Percentiles rank a stretch among this genome's conserved stretches.
Conservation (phyloP, 2,113 vertebrate species). For the Saguinus imperator region DNA sequence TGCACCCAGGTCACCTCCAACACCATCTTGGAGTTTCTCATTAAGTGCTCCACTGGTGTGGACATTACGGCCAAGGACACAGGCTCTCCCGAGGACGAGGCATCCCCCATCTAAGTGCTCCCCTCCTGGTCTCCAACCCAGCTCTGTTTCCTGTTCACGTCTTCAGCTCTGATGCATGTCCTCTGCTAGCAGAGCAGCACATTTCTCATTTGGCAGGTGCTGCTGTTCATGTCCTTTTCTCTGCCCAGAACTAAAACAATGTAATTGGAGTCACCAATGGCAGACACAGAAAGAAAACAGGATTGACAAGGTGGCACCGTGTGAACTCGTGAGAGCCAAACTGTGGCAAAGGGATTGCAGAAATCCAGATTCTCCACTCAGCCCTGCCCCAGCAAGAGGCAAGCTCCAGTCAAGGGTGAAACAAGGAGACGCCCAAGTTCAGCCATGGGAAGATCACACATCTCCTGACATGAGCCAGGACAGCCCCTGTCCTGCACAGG, state of each 20-base stretch:
- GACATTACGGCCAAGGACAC: background rate
- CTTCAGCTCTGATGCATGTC: background rate
- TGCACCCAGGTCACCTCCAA: background rate
- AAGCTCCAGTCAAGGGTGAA: background rate
- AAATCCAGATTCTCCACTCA: background rate
- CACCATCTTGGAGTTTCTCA: fast-evolving
- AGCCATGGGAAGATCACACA: background rate
- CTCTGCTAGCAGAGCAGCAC: background rate
- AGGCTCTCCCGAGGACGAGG: fast-evolving
- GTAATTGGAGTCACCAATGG: background rate
- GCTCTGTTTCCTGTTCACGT: fast-evolving
- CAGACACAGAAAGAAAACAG: background rate
- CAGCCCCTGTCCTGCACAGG: background rate
- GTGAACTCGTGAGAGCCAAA: background rate
- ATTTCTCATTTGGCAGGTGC: background rate
- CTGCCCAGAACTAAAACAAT: background rate
- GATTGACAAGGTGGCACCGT: background rate
- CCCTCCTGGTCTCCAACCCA: too few species aligned
- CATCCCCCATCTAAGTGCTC: fast-evolving
- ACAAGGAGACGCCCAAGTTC: background rate
- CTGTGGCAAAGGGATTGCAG: fast-evolving
- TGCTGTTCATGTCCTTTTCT: background rate
- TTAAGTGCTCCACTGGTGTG: fast-evolving
- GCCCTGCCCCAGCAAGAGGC: fast-evolving
- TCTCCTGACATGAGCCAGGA: background rate